A percentile compares a stretch with the other conserved stretches of the same genome.
Evolutionary conservation across 92 coral and sea anemone species (phyloP).

Genomic region (Zoanthus sociatus): DNA sequence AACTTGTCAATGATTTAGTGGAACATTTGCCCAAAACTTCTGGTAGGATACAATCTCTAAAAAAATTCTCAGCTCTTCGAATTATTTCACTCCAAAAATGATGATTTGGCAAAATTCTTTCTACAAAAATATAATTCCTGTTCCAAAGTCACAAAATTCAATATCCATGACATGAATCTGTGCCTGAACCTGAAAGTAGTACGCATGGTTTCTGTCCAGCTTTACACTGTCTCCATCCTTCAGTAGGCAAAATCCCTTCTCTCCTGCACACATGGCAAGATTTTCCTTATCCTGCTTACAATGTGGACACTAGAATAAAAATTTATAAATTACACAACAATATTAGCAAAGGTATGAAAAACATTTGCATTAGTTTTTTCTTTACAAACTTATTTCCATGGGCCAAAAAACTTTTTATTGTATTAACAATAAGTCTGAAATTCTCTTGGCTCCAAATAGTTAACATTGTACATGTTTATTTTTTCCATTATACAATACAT

Average conservation of each 20-base stretch:
- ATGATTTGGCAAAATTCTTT: not conserved
- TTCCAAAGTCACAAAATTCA: not conserved
- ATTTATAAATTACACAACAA: no score
- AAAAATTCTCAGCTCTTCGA: not conserved
- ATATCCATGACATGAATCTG: not conserved
- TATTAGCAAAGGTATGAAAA: no score
- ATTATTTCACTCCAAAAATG: not conserved
- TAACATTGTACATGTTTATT: no score
- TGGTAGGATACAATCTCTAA: not conserved
- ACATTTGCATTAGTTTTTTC: no score
- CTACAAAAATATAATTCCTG: not conserved
- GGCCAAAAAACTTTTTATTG: no score
- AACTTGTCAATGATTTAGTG: no score
- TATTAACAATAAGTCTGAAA: no score
- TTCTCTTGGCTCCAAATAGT: no score
- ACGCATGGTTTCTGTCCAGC: conserved; percentile 39
- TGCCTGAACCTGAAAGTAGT: conserved; percentile 40
- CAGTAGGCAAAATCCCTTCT: conserved; percentile 33
- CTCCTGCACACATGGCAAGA: conserved; percentile 41
- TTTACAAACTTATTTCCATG: no score
- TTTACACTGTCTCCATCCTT: conserved; percentile 8
- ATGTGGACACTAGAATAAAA: conserved; percentile 48
- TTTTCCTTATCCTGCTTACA: conserved; percentile 52
- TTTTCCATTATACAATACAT: no score
- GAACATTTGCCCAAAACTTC: not conserved